Evolutionary conservation across 2,797 vertebrate genomes (phyloP), one percentile per base, ranked within the genome.

Genomic region (Platyrinchus mystaceus): DNA sequence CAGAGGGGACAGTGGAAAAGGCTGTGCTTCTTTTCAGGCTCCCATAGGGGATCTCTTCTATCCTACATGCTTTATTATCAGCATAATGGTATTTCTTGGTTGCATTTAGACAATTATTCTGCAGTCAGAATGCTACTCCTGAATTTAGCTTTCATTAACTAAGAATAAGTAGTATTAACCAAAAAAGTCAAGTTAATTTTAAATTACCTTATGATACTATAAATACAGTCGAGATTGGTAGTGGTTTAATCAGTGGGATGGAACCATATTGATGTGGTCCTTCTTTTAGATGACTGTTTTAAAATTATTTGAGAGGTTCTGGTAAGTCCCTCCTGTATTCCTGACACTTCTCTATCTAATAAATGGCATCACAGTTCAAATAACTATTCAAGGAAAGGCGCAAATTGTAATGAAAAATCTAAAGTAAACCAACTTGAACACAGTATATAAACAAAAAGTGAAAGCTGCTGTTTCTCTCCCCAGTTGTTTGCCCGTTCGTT

Each of bases 401-500:
- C 39, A 32, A 83, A 44, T 64, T 52, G 27, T 63, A 60, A 43
- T 30, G 23, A 60, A 80, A 50, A 30, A 15, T 32, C 4, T 44
- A 14, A 63, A 75, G 37, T 68, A 43, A 69, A 26, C 21, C 44
- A n/a, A 56, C 8, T 28, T 52, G 23, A 64, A 22, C 2, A 2
- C 6, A 41, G 12, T 39, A 22, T 23, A 14, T 62, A 30, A 89
- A 75, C 44, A 36, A 43, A 63, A 71, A 75, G 30, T 32, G 37
- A 43, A 84, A 60, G 14, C 46, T 82, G 26, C 34, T 55, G 23
- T 67, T 32, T 26, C 15, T 34, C 4, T 68, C 82, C 36, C 20
- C 22, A 34, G 2, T 68, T 0, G 0, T 49, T 87, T 90, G 12
- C 34, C 30, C 12, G 1, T 53, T 77, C 7, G 10, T 67, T 76